phyloP scores from a whole-genome alignment of 2,797 vertebrate species.

The Melanotaenia parkinsoni region DNA sequence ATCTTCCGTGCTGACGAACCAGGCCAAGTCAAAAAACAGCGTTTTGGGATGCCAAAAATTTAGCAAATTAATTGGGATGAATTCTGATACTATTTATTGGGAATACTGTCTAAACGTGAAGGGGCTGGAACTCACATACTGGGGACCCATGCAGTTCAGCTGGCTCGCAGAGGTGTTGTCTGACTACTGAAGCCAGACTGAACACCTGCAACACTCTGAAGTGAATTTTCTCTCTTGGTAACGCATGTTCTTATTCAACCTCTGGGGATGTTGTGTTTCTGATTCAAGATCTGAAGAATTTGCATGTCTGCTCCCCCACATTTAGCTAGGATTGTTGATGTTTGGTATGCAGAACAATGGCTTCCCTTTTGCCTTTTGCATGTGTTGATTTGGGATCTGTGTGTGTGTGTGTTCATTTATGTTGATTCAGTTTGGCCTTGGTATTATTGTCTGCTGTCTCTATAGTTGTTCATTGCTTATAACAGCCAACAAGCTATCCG shows the following conservation, averaged over 20 bases:
- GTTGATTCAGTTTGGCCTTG: conserved; percentile 7
- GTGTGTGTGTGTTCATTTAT: conserved; percentile 1
- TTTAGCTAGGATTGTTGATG: conserved; percentile 17
- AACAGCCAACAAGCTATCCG: conserved; percentile 13
- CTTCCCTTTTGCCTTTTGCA: too few relatives aligned
- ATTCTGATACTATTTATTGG: background rate
- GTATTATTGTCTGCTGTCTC: background rate
- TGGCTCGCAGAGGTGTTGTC: conserved; percentile 34
- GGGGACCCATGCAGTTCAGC: conserved; percentile 17
- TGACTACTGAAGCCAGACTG: conserved; percentile 27
- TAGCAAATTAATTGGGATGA: background rate
- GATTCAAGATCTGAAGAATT: conserved; percentile 35
- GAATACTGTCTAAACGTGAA: conserved; percentile 13
- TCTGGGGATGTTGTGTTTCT: conserved; percentile 6
- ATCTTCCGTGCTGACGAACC: background rate
- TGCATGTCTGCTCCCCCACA: conserved; percentile 12
- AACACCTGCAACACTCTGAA: conserved; percentile 34
- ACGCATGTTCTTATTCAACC: background rate
- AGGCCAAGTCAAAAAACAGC: background rate
- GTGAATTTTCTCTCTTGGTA: conserved; percentile 10
- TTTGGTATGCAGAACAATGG: conserved; percentile 8
- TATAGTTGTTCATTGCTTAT: conserved; percentile 7
- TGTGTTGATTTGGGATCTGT: background rate
- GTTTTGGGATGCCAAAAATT: background rate
- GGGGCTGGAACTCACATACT: conserved; percentile 1